Evolutionary conservation across 2,113 vertebrate species (phyloP).

Genomic region (Macquaria australasica): DNA sequence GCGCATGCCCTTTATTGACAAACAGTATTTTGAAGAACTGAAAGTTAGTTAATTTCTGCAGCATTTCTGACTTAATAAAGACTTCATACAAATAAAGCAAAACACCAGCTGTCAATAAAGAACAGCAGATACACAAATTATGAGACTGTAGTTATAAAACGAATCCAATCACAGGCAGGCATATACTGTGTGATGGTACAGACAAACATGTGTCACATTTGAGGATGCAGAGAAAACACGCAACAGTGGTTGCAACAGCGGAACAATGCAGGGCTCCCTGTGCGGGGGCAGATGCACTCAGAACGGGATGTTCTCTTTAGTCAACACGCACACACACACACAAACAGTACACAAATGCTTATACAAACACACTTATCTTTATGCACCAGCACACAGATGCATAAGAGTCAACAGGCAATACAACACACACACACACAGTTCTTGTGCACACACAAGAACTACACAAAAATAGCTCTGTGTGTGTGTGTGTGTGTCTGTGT

Average conservation of each 20-base stretch:
- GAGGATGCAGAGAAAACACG: slow-evolving; percentile 54
- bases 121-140: neutral
- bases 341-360: neutral
- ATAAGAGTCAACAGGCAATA: no score
- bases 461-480: neutral
- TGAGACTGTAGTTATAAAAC: neutral
- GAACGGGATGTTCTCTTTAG: slow-evolving; percentile 75
- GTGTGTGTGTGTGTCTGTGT: neutral
- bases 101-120: neutral
- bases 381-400: neutral
- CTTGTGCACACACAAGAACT: neutral
- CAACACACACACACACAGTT: neutral
- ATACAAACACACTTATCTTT: neutral
- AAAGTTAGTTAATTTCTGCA: slow-evolving; percentile 20
- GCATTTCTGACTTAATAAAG: neutral
- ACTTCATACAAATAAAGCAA: neutral
- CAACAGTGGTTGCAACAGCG: slow-evolving; percentile 49
- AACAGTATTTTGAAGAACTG: neutral
- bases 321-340: slow-evolving; percentile 9
- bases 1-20: neutral
- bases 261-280: slow-evolving; percentile 68
- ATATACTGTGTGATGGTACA: neutral
- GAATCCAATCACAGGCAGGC: neutral
- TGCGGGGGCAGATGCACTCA: slow-evolving; percentile 51
- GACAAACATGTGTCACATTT: neutral